phyloP scores from a whole-genome alignment of 2,113 vertebrate genomes.

The Ophiodon elongatus region DNA sequence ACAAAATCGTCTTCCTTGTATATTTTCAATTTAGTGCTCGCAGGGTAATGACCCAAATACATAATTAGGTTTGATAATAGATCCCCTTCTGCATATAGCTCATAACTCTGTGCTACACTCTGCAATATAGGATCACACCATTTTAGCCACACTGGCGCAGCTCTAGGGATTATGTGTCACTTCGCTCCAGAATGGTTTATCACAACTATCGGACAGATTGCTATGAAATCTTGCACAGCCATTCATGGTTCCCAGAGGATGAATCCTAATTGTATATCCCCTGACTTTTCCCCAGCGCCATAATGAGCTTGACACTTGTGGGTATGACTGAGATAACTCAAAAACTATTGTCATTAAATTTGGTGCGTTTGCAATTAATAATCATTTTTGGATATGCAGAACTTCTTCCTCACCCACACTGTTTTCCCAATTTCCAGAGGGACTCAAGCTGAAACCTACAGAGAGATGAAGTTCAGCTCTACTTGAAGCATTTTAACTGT shows the following conservation, averaged over 20 bases:
- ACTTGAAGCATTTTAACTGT: not conserved
- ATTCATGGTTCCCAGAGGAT: not conserved
- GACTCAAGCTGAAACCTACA: not conserved
- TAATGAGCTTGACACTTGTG: not conserved
- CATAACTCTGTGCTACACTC: not conserved
- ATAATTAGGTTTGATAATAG: not conserved
- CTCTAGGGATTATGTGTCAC: too few species aligned
- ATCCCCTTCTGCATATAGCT: not conserved
- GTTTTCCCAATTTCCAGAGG: not conserved
- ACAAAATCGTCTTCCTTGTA: not conserved
- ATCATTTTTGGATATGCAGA: not conserved
- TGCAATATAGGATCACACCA: not conserved
- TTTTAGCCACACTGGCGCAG: not conserved
- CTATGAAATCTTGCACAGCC: not conserved
- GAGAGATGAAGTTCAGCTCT: not conserved
- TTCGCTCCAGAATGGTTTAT: too few species aligned
- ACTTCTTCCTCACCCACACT: not conserved
- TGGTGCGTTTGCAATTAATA: not conserved
- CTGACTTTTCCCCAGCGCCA: not conserved
- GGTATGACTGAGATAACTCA: not conserved
- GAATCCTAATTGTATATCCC: not conserved
- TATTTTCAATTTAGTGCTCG: not conserved
- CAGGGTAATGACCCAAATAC: not conserved
- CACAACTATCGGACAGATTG: not conserved
- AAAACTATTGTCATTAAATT: not conserved